phyloP scores from a whole-genome alignment of 1,140 invertebrate species.

The Pachypeltis micranthus region DNA sequence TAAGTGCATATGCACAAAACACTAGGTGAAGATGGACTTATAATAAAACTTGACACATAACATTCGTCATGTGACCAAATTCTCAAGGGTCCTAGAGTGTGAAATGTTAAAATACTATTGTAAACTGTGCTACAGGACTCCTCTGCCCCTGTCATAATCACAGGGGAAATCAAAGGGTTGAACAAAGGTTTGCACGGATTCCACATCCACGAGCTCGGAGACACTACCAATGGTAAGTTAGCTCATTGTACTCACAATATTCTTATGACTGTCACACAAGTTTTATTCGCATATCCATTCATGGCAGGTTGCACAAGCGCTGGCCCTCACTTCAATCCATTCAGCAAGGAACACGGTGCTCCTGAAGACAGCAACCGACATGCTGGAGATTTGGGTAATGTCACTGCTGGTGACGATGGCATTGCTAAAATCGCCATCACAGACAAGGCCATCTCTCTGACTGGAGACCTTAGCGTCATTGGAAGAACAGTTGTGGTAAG shows the following conservation, averaged over 20 bases:
- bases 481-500: conserved; percentile 77
- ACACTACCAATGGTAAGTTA: conserved; percentile 70
- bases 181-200: conserved; percentile 72
- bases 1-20: too few species aligned
- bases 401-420: conserved; percentile 57
- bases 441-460: conserved; percentile 60
- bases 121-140: conserved; percentile 34
- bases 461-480: conserved; percentile 66
- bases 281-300: neutral
- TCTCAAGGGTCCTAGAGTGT: too few species aligned
- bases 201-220: conserved; percentile 95
- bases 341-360: conserved; percentile 70
- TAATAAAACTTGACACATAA: too few species aligned
- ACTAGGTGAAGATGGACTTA: too few species aligned
- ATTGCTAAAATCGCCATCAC: conserved; percentile 64
- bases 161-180: conserved; percentile 58
- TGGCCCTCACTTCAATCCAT: conserved; percentile 91
- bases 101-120: too few species aligned
- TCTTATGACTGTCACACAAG: neutral
- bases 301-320: conserved; percentile 78
- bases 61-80: too few species aligned
- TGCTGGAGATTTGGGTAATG: conserved; percentile 86
- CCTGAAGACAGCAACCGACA: conserved; percentile 63
- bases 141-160: conserved; percentile 46
- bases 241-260: neutral